Evolutionary conservation across 1,140 invertebrate genomes (phyloP).

Genomic region (Penaeus chinensis): DNA sequence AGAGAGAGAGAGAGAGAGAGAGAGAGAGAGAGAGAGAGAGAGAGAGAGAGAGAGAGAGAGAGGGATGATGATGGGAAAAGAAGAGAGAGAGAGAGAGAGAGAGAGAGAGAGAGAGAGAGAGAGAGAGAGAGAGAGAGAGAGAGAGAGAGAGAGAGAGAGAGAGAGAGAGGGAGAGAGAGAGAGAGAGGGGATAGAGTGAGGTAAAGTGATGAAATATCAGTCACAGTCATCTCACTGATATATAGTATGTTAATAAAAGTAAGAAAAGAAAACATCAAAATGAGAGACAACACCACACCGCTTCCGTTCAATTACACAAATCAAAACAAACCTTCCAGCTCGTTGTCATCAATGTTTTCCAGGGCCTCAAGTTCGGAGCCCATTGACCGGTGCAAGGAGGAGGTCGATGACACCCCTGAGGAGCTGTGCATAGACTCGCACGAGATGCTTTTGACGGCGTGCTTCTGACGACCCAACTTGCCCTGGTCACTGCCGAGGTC

Average conservation of each 20-base stretch:
- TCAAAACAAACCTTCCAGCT: conserved; percentile 37
- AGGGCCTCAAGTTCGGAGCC: conserved; percentile 66
- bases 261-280: conserved; percentile 11
- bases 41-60: too few species aligned
- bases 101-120: too few species aligned
- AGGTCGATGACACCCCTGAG: conserved; percentile 72
- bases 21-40: too few species aligned
- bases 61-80: too few species aligned
- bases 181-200: too few species aligned
- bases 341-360: conserved; percentile 63
- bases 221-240: too few species aligned
- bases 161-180: too few species aligned
- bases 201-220: too few species aligned
- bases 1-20: too few species aligned
- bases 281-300: background rate
- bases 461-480: conserved; percentile 54
- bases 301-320: background rate
- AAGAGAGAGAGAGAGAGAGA: too few species aligned
- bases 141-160: too few species aligned
- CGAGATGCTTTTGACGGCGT: conserved; percentile 65
- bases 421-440: conserved; percentile 71
- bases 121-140: too few species aligned
- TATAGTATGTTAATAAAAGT: background rate
- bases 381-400: conserved; percentile 69
- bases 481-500: conserved; percentile 31